Base-by-base conservation (phyloP, 2,888 invertebrate species). In the Panorpa germanica region DNA sequence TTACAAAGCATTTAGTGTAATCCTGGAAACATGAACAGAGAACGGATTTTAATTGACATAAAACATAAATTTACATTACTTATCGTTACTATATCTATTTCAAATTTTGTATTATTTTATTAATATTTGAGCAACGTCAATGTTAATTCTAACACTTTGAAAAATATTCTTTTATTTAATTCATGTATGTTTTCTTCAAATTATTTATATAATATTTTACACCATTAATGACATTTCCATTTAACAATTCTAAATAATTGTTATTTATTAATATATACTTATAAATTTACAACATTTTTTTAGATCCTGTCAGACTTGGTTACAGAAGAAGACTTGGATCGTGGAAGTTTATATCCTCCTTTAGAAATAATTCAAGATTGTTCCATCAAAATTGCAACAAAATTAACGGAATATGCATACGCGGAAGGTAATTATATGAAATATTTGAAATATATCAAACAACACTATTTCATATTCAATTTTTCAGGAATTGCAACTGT, bases 341-440 rank as follows among this genome's bases (percentile, higher is more conserved):
- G 64, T 31, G 95, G 95, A 34, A 73, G 88, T 39, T 62, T 98
- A 31, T 98, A 95, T 55, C 96, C 96, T 12, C 88, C 91, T 0
- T 63, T 96, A 9, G 59, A 65, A 22, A 61, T 68, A 36, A 90
- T 96, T 40, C 70, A 80, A 42, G 64, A 77, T 36, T 83, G 88
- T 47, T 95, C 95, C 1, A 56, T 88, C 31, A 68, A 70, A 48
- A 91, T 98, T 43, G 95, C 91, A 13, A 64, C 67, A 21, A 66
- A 67, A 46, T 55, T 93, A 33, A 73, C 82, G 28, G 71, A 85
- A 32, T 77, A 78, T 49, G 81, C 86, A 2, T 96, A 86, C 51
- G 56, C 63, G 40, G 65, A 67, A 40, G 67, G 81, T 80, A 55
- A 55, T 47, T 45, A 32, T 26, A 35, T 16, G 15, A 28, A 21